phyloP scores from a whole-genome alignment of 2,797 vertebrate genomes.

The Ataeniobius toweri region DNA sequence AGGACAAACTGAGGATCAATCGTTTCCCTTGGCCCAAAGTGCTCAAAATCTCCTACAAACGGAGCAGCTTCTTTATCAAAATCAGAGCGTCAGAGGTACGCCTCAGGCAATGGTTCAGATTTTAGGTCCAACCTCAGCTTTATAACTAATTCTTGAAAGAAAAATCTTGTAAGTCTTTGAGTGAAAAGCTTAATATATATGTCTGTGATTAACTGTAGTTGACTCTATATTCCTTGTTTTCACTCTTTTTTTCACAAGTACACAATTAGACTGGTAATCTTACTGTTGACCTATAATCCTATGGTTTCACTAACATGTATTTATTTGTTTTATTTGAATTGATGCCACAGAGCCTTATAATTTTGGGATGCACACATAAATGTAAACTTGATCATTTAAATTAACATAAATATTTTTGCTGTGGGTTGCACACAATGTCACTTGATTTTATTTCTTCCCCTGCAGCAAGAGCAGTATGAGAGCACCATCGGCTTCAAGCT shows the following conservation, averaged over 20 bases:
- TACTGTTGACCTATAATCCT: not conserved
- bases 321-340: not conserved
- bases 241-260: not conserved
- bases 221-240: not conserved
- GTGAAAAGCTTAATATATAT: not conserved
- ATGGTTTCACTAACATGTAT: not conserved
- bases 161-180: not conserved
- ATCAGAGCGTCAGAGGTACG: constrained; percentile 92
- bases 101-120: not conserved
- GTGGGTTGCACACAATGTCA: not conserved
- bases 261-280: not conserved
- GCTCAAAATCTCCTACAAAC: constrained; percentile 96
- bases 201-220: not conserved
- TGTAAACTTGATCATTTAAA: not conserved
- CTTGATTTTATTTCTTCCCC: constrained; percentile 25
- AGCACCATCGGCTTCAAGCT: constrained; percentile 94
- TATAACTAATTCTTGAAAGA: not conserved
- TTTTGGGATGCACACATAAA: not conserved
- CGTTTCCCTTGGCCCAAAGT: constrained; percentile 97
- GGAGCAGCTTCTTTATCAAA: constrained; percentile 96
- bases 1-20: constrained; percentile 95
- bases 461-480: constrained; percentile 93
- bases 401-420: not conserved
- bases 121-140: too few relatives aligned
- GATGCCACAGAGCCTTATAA: not conserved